Evolutionary conservation across 2,797 vertebrate genomes (phyloP).

Genomic region (Protonibea diacanthus): DNA sequence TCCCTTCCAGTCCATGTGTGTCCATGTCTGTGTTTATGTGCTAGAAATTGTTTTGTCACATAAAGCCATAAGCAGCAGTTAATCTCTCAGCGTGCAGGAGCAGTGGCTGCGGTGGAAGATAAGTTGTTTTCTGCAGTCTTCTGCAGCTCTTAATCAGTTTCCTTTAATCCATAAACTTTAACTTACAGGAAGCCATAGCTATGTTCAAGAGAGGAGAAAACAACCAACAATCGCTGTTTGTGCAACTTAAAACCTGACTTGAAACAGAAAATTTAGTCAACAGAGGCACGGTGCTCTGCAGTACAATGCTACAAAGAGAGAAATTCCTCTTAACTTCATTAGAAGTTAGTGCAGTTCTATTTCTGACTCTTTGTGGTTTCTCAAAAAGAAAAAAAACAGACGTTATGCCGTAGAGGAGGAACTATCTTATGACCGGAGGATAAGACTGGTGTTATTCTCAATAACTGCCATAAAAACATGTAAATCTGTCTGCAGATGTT

Average conservation of each 20-base stretch:
- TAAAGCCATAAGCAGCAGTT: slow-evolving; percentile 64
- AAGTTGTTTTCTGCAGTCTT: slow-evolving; percentile 50
- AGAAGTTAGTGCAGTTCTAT: background rate
- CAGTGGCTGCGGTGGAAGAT: slow-evolving; percentile 41
- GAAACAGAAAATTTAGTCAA: background rate
- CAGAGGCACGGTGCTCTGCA: background rate
- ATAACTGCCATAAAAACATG: background rate
- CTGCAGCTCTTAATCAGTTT: slow-evolving; percentile 58
- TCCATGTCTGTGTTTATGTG: background rate
- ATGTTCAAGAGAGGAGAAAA: slow-evolving; percentile 5
- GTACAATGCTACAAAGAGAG: background rate
- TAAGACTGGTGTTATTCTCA: background rate
- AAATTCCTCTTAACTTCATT: background rate
- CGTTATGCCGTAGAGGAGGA: background rate
- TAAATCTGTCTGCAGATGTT: background rate
- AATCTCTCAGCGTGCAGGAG: slow-evolving; percentile 59
- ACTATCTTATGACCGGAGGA: background rate
- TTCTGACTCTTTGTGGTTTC: background rate
- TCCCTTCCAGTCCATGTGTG: background rate
- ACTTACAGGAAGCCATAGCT: slow-evolving; percentile 30
- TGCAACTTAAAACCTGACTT: slow-evolving; percentile 6
- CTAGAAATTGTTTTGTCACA: slow-evolving; percentile 56
- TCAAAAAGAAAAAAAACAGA: background rate
- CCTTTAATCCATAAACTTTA: slow-evolving; percentile 56
- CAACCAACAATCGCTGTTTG: slow-evolving; percentile 26